A percentile compares a stretch with the other conserved stretches of the same genome.
phyloP scores from a whole-genome alignment of 2,888 invertebrate genomes.

The Cheiracanthium punctorium region DNA sequence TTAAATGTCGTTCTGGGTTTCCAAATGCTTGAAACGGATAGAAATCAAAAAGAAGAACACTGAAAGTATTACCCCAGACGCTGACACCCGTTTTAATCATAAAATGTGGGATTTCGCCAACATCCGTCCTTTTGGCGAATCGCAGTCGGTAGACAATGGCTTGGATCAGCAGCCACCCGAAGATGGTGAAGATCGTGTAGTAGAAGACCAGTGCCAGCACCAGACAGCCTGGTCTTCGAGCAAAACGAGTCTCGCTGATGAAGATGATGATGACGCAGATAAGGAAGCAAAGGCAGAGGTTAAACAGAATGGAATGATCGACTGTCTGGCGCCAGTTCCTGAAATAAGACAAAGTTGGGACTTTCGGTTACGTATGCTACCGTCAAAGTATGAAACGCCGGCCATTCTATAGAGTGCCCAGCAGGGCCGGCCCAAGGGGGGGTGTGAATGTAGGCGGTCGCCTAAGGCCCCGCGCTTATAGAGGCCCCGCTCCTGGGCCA shows the following conservation, averaged over 20 bases:
- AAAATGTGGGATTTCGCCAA: constrained; percentile 45
- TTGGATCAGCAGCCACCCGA: constrained; percentile 44
- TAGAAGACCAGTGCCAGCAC: constrained; percentile 25
- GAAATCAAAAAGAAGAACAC: too few relatives aligned
- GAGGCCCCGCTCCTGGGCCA: too few relatives aligned
- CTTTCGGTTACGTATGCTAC: too few relatives aligned
- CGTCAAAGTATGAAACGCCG: too few relatives aligned
- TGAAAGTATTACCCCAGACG: constrained; percentile 60
- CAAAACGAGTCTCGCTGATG: constrained; percentile 30
- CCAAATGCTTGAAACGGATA: too few relatives aligned
- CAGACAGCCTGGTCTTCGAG: constrained; percentile 3
- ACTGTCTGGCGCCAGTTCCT: constrained; percentile 44
- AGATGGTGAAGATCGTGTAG: constrained; percentile 25
- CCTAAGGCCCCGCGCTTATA: too few relatives aligned
- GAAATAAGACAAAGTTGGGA: background rate
- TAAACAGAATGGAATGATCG: constrained; percentile 45
- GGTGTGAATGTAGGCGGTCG: too few relatives aligned
- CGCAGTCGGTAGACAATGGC: constrained; percentile 37
- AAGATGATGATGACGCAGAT: constrained; percentile 24
- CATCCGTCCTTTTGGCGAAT: constrained; percentile 55
- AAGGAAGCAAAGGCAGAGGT: constrained; percentile 34
- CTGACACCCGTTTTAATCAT: constrained; percentile 15
- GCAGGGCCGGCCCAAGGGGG: too few relatives aligned
- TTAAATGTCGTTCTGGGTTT: too few relatives aligned
- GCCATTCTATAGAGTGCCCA: too few relatives aligned